phyloP scores from a whole-genome alignment of 2,113 vertebrate species.

The Gracilinanus agilis region DNA sequence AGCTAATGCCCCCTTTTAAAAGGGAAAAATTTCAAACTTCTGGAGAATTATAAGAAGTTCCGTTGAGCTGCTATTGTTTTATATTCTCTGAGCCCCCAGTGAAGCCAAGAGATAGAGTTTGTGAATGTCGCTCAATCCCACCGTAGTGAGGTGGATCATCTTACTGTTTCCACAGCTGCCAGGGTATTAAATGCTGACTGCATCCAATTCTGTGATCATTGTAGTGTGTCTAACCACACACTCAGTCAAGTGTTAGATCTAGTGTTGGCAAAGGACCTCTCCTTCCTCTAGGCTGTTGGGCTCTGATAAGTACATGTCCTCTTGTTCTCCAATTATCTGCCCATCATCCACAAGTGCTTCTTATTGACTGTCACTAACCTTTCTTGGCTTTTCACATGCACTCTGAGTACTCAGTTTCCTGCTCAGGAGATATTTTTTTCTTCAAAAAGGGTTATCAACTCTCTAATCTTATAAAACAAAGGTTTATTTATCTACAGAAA shows the following conservation, averaged over 20 bases:
- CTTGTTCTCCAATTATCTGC: conserved; percentile 69
- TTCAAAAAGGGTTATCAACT: background rate
- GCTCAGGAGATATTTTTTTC: background rate
- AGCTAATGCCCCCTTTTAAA: conserved; percentile 50
- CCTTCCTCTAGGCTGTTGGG: conserved; percentile 66
- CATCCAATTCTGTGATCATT: conserved; percentile 82
- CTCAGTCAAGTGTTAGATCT: conserved; percentile 75
- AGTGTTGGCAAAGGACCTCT: conserved; percentile 66
- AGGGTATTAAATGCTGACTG: conserved; percentile 84
- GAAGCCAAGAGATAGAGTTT: conserved; percentile 77
- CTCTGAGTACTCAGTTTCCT: conserved; percentile 38
- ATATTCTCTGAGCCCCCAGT: conserved; percentile 63
- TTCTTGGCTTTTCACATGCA: conserved; percentile 49
- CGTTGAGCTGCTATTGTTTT: conserved; percentile 33
- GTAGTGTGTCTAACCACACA: conserved; percentile 79
- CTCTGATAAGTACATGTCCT: conserved; percentile 58
- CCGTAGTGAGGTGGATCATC: conserved; percentile 82
- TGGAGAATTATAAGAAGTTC: conserved; percentile 58
- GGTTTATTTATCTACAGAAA: conserved; percentile 39
- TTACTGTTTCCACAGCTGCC: conserved; percentile 91
- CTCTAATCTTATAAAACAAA: conserved; percentile 54
- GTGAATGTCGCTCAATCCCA: conserved; percentile 78
- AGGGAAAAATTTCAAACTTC: conserved; percentile 45
- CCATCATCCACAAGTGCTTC: conserved; percentile 48
- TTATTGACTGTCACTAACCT: conserved; percentile 48